These are phyloP conservation scores for Mus minutoides DNA, from an alignment of 2,797 vertebrate species.

Conservation along the genomic window DNA sequence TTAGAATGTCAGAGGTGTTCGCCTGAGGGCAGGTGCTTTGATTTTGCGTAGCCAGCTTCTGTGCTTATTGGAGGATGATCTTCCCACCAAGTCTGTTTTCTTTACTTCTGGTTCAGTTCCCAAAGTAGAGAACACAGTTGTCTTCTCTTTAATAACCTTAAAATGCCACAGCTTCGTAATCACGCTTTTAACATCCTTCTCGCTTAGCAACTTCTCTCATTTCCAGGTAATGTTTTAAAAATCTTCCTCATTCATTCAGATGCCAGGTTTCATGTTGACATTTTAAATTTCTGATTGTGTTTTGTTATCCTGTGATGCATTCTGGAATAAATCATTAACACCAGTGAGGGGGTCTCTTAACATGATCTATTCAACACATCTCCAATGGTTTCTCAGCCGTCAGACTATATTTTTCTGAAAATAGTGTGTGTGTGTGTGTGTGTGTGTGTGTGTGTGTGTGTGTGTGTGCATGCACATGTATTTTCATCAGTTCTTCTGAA, in stretches of 20 bases:
- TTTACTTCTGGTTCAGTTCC: slow-evolving; percentile 24
- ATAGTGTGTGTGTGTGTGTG: not conserved
- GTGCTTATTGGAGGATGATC: not conserved
- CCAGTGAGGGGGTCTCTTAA: slow-evolving; percentile 48
- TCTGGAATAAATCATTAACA: slow-evolving; percentile 51
- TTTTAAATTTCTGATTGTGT: slow-evolving; percentile 64
- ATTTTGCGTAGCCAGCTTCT: slow-evolving; percentile 47
- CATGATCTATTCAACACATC: slow-evolving; percentile 48
- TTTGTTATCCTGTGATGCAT: slow-evolving; percentile 37
- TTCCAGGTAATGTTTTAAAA: slow-evolving; percentile 65
- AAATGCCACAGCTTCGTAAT: slow-evolving; percentile 33
- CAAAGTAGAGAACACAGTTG: slow-evolving; percentile 2
- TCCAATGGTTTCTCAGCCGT: slow-evolving; percentile 66
- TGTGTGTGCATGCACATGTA: not conserved
- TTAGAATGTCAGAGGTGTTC: slow-evolving; percentile 56
- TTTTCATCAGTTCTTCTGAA: slow-evolving; percentile 53
- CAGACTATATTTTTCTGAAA: slow-evolving; percentile 26
- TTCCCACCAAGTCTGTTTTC: not conserved
- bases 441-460: not conserved
- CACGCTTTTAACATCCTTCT: slow-evolving; percentile 8
- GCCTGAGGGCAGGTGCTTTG: slow-evolving; percentile 47
- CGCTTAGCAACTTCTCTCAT: slow-evolving; percentile 51
- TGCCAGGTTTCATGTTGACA: slow-evolving; percentile 62
- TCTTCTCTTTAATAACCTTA: slow-evolving; percentile 31
- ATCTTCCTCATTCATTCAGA: slow-evolving; percentile 32